Percentiles rank a stretch among this genome's conserved stretches.
These are phyloP conservation scores for Salvelinus sp. DNA, from an alignment of 2,113 vertebrate genomes.

Conservation along the genomic window DNA sequence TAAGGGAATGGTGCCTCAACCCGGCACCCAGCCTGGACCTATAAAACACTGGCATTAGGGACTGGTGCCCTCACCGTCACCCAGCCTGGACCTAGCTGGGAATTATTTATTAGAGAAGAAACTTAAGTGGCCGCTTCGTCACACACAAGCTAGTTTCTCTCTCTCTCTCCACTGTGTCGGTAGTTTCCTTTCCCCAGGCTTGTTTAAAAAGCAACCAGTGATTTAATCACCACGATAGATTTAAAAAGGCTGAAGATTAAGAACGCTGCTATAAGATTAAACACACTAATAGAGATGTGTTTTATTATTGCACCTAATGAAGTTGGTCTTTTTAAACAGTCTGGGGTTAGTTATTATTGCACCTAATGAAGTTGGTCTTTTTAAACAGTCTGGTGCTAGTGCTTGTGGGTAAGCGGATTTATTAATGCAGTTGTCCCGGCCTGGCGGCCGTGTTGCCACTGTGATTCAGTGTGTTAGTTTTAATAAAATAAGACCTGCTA, in stretches of 20 bases:
- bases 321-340: conserved; percentile 1
- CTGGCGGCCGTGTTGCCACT: conserved; percentile 49
- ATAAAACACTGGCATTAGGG: conserved; percentile 80
- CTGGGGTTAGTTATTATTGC: conserved; percentile 36
- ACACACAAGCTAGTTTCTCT: conserved; percentile 63
- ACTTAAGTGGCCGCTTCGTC: conserved; percentile 68
- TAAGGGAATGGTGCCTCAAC: conserved; percentile 50
- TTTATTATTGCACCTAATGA: conserved; percentile 47
- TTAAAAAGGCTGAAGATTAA: conserved; percentile 2
- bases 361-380: conserved; percentile 20
- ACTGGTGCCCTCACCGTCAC: conserved; percentile 75
- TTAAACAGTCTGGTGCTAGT: conserved; percentile 6
- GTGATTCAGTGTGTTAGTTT: conserved; percentile 57
- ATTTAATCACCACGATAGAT: conserved; percentile 36
- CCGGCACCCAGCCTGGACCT: conserved; percentile 49
- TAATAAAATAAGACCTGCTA: conserved; percentile 43
- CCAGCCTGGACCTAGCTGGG: conserved; percentile 65
- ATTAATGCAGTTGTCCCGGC: neutral
- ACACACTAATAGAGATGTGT: conserved; percentile 39
- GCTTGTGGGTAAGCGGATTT: no score
- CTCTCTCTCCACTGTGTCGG: conserved; percentile 41
- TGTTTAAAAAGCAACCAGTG: conserved; percentile 59
- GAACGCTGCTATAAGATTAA: conserved; percentile 19
- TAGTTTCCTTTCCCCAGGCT: conserved; percentile 51
- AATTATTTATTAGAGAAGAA: conserved; percentile 79